A percentile compares a stretch with the other conserved stretches of the same genome.
Conservation (phyloP, 2,797 vertebrate species). For the Pipistrellus nathusii region DNA sequence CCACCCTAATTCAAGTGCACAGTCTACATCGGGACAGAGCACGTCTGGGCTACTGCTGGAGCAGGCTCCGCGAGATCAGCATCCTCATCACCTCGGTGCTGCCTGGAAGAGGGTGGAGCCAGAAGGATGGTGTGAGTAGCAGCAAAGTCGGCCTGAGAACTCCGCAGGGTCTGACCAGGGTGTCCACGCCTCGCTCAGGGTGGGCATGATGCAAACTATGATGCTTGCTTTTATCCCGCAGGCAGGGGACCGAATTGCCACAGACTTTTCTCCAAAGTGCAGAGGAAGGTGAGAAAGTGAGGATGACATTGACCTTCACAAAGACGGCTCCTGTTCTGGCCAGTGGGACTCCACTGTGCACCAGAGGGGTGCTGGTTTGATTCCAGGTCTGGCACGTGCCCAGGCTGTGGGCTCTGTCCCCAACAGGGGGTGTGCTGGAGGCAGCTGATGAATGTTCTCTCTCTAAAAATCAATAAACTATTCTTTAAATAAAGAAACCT, state of each 20-base stretch:
- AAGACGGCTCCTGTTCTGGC: too few species aligned
- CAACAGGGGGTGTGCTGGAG: too few species aligned
- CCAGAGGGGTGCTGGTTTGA: background rate
- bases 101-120: constrained; percentile 87
- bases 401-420: too few species aligned
- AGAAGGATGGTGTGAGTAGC: background rate
- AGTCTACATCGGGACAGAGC: background rate
- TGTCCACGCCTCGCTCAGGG: too few species aligned
- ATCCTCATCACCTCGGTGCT: constrained; percentile 98
- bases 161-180: background rate
- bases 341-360: too few species aligned
- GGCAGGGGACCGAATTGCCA: background rate
- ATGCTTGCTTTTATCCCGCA: background rate
- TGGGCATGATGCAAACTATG: background rate
- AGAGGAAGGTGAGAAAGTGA: too few species aligned
- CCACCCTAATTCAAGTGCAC: background rate
- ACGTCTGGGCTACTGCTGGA: constrained; percentile 86
- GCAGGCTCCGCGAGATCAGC: constrained; percentile 94
- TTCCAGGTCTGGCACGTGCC: too few species aligned
- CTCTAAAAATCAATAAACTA: too few species aligned
- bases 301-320: too few species aligned
- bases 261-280: too few species aligned
- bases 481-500: too few species aligned
- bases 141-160: background rate
- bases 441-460: too few species aligned